Evolutionary conservation across 2,113 vertebrate genomes (phyloP).

Genomic region (Xiphophorus hellerii): DNA sequence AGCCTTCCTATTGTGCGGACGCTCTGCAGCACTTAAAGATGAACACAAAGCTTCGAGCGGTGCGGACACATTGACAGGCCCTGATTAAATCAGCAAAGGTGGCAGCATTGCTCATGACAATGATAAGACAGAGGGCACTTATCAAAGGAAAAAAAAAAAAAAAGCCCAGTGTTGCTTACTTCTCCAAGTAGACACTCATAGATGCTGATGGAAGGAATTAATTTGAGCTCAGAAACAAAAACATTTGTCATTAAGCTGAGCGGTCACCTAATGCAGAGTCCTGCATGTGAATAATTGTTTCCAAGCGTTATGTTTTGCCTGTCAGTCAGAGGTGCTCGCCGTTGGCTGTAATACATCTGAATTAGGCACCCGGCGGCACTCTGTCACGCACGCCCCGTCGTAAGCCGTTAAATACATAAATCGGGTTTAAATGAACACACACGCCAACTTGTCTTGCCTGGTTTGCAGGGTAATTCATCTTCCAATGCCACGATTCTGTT

Average conservation of each 20-base stretch:
- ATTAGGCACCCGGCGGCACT: slow-evolving; percentile 71
- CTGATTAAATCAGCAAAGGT: slow-evolving; percentile 67
- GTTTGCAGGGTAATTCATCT: slow-evolving; percentile 83
- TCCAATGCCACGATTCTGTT: slow-evolving; percentile 80
- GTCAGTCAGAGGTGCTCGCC: slow-evolving; percentile 61
- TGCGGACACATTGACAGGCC: slow-evolving; percentile 55
- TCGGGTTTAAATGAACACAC: slow-evolving; percentile 83
- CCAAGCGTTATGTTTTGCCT: slow-evolving; percentile 61
- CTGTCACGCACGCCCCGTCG: slow-evolving; percentile 69
- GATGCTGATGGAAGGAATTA: slow-evolving; percentile 49
- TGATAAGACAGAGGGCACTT: slow-evolving; percentile 58
- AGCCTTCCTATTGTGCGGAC: slow-evolving; percentile 51
- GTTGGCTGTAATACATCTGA: slow-evolving; percentile 77
- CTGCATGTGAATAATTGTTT: slow-evolving; percentile 62
- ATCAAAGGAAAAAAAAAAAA: slow-evolving; percentile 33
- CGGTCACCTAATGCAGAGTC: slow-evolving; percentile 19
- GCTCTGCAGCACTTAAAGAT: slow-evolving; percentile 44
- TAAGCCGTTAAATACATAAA: slow-evolving; percentile 82
- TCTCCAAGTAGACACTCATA: slow-evolving; percentile 15
- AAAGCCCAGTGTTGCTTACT: neutral
- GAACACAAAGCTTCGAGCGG: slow-evolving; percentile 59
- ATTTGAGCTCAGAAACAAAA: slow-evolving; percentile 38
- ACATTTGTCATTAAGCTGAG: slow-evolving; percentile 44
- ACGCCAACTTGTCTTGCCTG: slow-evolving; percentile 78
- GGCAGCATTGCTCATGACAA: slow-evolving; percentile 64